phyloP scores from a whole-genome alignment of 2,797 vertebrate species.

The Yasuhikotakia modesta region DNA sequence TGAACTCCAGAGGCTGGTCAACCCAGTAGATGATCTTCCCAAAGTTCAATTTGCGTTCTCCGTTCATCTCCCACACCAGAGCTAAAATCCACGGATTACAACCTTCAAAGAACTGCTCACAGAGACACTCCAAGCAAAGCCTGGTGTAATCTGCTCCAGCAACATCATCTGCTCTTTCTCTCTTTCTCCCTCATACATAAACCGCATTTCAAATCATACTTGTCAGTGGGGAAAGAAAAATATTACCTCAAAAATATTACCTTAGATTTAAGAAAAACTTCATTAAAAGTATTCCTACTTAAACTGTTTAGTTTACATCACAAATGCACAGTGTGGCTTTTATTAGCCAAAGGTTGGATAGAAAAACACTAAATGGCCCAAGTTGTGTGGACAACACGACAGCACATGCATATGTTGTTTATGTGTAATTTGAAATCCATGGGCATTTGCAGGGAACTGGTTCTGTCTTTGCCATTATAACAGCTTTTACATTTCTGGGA shows the following conservation, averaged over 20 bases:
- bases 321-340: background rate
- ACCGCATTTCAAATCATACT: constrained; percentile 27
- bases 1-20: constrained; percentile 46
- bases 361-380: background rate
- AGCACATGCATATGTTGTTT: background rate
- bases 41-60: constrained; percentile 52
- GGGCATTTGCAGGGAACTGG: background rate
- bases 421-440: background rate
- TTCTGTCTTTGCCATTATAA: background rate
- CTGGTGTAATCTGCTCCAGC: constrained; percentile 72
- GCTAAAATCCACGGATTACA: constrained; percentile 76
- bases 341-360: background rate
- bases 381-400: background rate
- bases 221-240: constrained; percentile 33
- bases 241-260: constrained; percentile 18
- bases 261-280: constrained; percentile 20
- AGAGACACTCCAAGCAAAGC: constrained; percentile 68
- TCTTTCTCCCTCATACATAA: constrained; percentile 47
- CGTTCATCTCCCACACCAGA: constrained; percentile 55
- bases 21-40: constrained; percentile 28
- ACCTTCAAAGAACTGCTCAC: constrained; percentile 65
- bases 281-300: constrained; percentile 11
- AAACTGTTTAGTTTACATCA: constrained; percentile 11
- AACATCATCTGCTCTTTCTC: constrained; percentile 50
- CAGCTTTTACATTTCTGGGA: background rate